Base-by-base conservation (phyloP, 1,140 invertebrate genomes). In the Brachionus plicatilis region DNA sequence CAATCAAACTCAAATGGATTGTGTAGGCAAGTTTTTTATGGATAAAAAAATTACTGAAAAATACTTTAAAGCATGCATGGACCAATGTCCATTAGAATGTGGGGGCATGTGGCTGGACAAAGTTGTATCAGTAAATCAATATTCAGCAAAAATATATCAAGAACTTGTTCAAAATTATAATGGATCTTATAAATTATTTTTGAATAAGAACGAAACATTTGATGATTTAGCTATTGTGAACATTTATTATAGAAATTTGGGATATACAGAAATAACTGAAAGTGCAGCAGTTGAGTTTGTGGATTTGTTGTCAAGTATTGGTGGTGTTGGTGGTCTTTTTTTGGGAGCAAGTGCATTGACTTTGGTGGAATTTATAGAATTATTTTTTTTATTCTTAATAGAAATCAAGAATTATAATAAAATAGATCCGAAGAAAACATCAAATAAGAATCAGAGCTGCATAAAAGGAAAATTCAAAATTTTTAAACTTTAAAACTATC, bases 41-140 rank as follows among this genome's bases (percentile, higher is more conserved):
- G 47, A 50, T 50, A 7, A 50, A 14, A 50, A 50, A 50, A 50
- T 5, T 50, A 17, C 17, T 50, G 47, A 50, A 50, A 50, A 50
- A 5, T 4, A n/a, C n/a, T 50, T n/a, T 50, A 50, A 80, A n/a
- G 11, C 17, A 29, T 80, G 78, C 53, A 6, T 80, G n/a, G 7
- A 17, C 9, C 14, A 80, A 43, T 80, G 78, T 45, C 78, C 78
- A 7, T 41, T 66, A n/a, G 78, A 80, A 66, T 80, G 78, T 66
- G 12, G 14, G 12, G 17, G 17, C 8, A 66, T 50, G 14, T 56
- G 29, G 11, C 33, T 41, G 9, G 20, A 53, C n/a, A 41, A 14
- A 11, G 33, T 27, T 17, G 14, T 80, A 56, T 56, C 47, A 17
- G 24, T 20, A 24, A 60, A n/a, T 33, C 1, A 24, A 27, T 80